Base-by-base conservation (phyloP, 2,113 vertebrate species). In the Oncorhynchus keta region DNA sequence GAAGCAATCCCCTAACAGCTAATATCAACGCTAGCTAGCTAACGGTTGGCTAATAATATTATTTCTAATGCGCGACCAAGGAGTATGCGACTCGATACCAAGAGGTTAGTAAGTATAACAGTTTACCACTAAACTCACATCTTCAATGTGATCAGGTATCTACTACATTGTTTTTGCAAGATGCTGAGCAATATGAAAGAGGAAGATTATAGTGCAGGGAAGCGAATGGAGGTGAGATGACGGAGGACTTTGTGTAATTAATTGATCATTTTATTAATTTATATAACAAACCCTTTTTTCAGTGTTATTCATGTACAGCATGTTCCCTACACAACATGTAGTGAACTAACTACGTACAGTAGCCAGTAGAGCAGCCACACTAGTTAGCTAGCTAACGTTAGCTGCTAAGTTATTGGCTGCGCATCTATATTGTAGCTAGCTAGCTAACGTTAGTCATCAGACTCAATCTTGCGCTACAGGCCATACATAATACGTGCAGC, bases 11-110 rank as follows among this genome's bases (percentile, higher is more conserved):
- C 75, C 77, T 82, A 45, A 85, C 78, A 76, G 75, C 79, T 85
- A 45, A 59, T 28, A 73, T 80, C n/a, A 51, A 24, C 79, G 86
- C 90, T 90, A 88, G 87, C 32, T 68, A 75, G 83, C 88, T 89
- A 88, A 81, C 81, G 77, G 88, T 18, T 74, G 77, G 86, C 90
- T 82, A 28, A 57, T 4, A 78, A 82, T 68, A 81, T 76, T 64
- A 67, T 90, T 90, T 92, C 92, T 93, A 85, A 94, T 94, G 93
- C 91, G 85, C 86, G 84, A 86, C 78, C 89, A 74, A 83, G 89
- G 91, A 93, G 87, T 73, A 93, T 94, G 93, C 92, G 91, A 85
- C 84, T 85, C 82, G 85, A 87, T 76, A 85, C 89, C 75, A 76
- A 88, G 83, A 94, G 93, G 93, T 94, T 74, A 90, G 92, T 84